These are phyloP conservation scores for Nycticebus coucang DNA, from an alignment of 2,113 vertebrate species.

Conservation along the genomic window DNA sequence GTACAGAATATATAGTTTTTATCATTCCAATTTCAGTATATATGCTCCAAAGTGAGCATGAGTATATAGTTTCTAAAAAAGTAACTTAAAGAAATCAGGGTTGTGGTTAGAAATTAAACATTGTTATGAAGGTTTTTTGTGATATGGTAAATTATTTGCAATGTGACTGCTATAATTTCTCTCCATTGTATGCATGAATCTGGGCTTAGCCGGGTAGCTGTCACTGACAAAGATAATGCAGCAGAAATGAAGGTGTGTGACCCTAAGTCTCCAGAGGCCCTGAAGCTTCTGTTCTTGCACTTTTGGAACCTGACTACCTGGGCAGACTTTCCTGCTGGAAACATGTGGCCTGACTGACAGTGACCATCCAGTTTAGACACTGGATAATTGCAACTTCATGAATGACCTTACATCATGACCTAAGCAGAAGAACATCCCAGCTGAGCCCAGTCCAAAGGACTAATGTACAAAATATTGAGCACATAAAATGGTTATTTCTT, in stretches of 20 bases:
- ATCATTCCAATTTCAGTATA: too few relatives aligned
- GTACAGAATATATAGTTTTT: too few relatives aligned
- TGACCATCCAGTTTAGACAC: background rate
- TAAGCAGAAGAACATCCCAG: background rate
- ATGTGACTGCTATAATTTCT: background rate
- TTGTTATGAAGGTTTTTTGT: background rate
- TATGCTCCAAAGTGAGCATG: too few relatives aligned
- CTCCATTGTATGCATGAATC: accelerated
- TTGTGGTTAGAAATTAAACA: background rate
- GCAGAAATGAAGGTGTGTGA: background rate
- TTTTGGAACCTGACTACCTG: background rate
- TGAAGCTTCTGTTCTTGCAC: background rate
- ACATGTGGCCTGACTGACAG: background rate
- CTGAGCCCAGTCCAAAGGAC: background rate
- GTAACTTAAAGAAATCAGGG: background rate
- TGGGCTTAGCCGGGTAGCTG: background rate
- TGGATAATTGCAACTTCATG: background rate
- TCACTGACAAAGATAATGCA: background rate
- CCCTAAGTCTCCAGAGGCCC: background rate
- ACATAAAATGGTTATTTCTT: background rate
- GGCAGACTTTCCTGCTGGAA: background rate
- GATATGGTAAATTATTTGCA: background rate
- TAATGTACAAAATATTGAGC: background rate
- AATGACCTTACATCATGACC: too few relatives aligned
- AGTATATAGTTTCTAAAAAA: too few relatives aligned